Evolutionary conservation across 2,797 vertebrate genomes (phyloP), one percentile per base, ranked within the genome.

Genomic region (Rhinichthys osculus): DNA sequence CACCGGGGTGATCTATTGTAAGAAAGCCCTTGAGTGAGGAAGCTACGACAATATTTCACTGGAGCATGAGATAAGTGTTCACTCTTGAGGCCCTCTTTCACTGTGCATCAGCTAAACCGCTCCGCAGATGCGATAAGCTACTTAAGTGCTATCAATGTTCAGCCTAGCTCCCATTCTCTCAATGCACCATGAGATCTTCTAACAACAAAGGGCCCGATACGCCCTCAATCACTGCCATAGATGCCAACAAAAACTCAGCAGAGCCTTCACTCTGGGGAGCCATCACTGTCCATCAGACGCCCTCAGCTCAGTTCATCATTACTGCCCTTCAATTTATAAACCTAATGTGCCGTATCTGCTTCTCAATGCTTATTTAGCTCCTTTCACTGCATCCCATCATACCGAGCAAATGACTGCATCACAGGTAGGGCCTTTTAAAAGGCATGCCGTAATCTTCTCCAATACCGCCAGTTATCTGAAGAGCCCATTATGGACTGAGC

Each of bases 61-160:
- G 76, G 52, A 59, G 50, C 40, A 52, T 69, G 52, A 62, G 77
- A 85, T 85, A 85, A 85, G 67, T 85, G 67, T 85, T 85, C 69
- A 7, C 83, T 79, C 76, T 70, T 47, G 33, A 9, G 66, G 76
- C 74, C 82, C 42, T 85, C 76, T 62, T 80, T 85, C 77, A 85
- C 69, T 64, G 77, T 21, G 67, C 67, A 80, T 71, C 40, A 71
- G 67, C 57, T 84, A 77, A 62, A 85, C 81, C 70, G 42, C 78
- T 81, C n/a, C 6, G 5, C 78, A 81, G 83, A 85, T 85, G 77
- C 21, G 78, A 85, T 87, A 87, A 87, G 78, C 72, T 85, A 77
- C 82, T 85, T 79, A 85, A 85, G 84, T 85, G 84, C 84, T 84
- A 74, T 87, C 59, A 80, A 44, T 84, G 82, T 54, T 59, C 77